Evolutionary conservation across 2,797 vertebrate genomes (phyloP).

Genomic region (Dromococcyx pavoninus): DNA sequence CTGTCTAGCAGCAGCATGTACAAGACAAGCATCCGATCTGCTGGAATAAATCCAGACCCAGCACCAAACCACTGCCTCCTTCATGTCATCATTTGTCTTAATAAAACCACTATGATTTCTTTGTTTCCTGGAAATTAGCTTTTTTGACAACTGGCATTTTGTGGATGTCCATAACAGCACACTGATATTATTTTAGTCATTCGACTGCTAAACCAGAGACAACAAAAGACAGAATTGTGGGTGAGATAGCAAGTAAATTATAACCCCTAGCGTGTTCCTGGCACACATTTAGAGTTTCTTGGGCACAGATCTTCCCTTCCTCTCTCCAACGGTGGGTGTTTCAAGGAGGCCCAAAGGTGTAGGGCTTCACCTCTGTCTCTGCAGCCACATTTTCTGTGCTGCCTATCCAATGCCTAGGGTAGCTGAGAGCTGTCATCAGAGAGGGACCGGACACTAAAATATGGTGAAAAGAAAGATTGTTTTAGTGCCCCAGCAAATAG

Average conservation of each 20-base stretch:
- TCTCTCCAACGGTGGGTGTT: background rate
- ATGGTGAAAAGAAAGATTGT: background rate
- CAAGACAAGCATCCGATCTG: background rate
- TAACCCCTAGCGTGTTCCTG: background rate
- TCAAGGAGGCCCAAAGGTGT: background rate
- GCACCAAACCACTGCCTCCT: background rate
- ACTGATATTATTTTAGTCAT: background rate
- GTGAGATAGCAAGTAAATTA: background rate
- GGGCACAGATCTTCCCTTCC: background rate
- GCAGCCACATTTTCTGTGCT: background rate
- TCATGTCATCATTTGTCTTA: rapidly evolving
- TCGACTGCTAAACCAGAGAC: background rate
- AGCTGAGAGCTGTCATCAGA: background rate
- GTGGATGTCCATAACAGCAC: background rate
- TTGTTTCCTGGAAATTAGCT: background rate
- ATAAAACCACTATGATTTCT: background rate
- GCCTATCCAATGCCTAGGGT: background rate
- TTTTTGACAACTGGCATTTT: background rate
- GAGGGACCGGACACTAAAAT: background rate
- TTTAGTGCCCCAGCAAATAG: background rate
- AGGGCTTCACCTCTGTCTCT: background rate
- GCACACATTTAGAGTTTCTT: background rate
- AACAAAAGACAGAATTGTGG: background rate
- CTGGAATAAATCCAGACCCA: background rate
- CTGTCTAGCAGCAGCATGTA: background rate